phyloP scores from a whole-genome alignment of 1,140 invertebrate genomes.

The Bemisia tabaci region DNA sequence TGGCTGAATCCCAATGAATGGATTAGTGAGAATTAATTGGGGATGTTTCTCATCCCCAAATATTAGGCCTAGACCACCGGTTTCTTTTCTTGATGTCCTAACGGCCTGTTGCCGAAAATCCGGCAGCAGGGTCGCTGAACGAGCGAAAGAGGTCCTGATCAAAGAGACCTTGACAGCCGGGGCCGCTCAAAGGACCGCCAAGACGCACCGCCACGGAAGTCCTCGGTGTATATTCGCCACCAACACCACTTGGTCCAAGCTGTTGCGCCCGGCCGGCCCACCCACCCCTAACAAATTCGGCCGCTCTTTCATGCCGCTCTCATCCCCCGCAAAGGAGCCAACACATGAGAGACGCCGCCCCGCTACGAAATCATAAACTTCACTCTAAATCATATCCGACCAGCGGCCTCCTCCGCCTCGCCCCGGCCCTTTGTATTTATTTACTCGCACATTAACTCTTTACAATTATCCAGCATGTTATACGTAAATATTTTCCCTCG shows the following conservation, averaged over 20 bases:
- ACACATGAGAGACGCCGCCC: too few relatives aligned
- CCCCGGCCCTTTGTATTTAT: not conserved
- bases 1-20: too few relatives aligned
- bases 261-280: not conserved
- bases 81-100: too few relatives aligned
- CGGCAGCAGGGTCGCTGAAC: too few relatives aligned
- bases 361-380: not conserved
- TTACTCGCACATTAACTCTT: not conserved
- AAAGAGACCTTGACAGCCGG: not conserved
- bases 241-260: not conserved
- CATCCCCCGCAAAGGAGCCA: not conserved
- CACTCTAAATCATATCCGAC: not conserved
- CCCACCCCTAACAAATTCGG: not conserved
- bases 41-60: too few relatives aligned
- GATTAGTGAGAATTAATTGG: too few relatives aligned
- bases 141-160: not conserved
- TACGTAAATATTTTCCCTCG: not conserved
- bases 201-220: not conserved
- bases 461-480: not conserved
- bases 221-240: not conserved
- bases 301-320: not conserved
- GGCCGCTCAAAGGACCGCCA: not conserved
- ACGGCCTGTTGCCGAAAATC: too few relatives aligned
- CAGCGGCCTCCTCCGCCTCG: not conserved
- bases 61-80: too few relatives aligned